Conservation (phyloP, 1,140 invertebrate species). For the Stegodyphus mimosarum region DNA sequence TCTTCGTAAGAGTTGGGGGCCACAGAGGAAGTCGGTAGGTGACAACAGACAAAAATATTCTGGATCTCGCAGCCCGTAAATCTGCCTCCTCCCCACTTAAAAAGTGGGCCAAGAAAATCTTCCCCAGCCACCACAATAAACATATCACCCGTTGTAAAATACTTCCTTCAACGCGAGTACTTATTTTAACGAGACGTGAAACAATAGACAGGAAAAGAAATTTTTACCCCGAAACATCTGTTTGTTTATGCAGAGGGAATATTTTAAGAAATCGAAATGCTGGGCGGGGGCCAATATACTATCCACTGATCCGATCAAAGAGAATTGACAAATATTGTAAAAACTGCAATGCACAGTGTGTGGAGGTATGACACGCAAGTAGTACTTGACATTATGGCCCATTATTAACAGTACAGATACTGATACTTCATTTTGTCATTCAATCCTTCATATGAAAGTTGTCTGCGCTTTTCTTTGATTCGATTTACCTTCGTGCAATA, state of each 20-base stretch:
- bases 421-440: too few species aligned
- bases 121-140: conserved; percentile 45
- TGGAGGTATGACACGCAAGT: too few species aligned
- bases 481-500: too few species aligned
- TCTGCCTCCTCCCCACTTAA: background rate
- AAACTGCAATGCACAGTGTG: too few species aligned
- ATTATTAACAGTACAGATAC: too few species aligned
- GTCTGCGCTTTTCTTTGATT: too few species aligned
- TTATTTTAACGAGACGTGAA: conserved; percentile 55
- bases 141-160: conserved; percentile 46
- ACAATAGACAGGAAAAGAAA: conserved; percentile 44
- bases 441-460: too few species aligned
- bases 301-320: too few species aligned
- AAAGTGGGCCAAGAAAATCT: conserved; percentile 28
- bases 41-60: conserved; percentile 27
- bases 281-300: background rate
- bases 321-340: too few species aligned
- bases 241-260: conserved; percentile 45
- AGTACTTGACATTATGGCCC: too few species aligned
- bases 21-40: background rate
- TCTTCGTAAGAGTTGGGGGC: conserved; percentile 1
- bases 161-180: conserved; percentile 22
- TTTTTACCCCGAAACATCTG: conserved; percentile 46
- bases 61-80: background rate
- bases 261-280: conserved; percentile 39